Evolutionary conservation across 2,888 invertebrate genomes (phyloP), one percentile per base, ranked within the genome.

Genomic region (Trichacis sp.): DNA sequence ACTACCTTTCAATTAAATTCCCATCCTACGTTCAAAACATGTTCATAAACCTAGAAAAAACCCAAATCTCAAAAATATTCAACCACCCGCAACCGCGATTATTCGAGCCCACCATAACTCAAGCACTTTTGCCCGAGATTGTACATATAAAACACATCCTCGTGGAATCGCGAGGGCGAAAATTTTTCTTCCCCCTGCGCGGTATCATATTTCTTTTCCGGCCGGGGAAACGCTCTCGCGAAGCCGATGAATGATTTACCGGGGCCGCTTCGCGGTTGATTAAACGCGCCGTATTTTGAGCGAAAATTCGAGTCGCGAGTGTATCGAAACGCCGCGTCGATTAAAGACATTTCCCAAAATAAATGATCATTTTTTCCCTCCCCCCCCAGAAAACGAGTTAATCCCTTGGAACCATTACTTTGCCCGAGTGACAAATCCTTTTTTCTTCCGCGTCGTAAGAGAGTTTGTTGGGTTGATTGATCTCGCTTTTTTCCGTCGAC

Each of bases 171-270:
- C 33, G 33, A n/a, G 33, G 33, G 33, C 33, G 33, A 33, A 33
- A 33, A 33, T 33, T 33, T 33, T 11, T 11, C 8, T 33, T 33
- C n/a, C n/a, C 24, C 24, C 33, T 5, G 33, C 33, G 33, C 2
- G 33, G n/a, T 2, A 33, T 6, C 33, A 33, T 33, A 33, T 33
- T 33, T 33, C 33, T 33, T 33, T 33, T 33, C 33, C n/a, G n/a
- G 33, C 33, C 24, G 24, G 46, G 45, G 14, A 15, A 20, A 52
- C 38, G 40, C 19, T 8, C n/a, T 17, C 50, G 14, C 49, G 45
- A 51, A 55, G 38, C 47, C 46, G 55, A 52, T 48, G 43, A 56
- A 50, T 55, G 56, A 51, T 56, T 51, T 47, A 51, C 46, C 36
- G 42, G 40, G 40, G 33, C n/a, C n/a, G 33, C n/a, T 40, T 40